Evolutionary conservation across 23 tunicate species (phyloP).

Genomic region (Aplidium turbinatum): DNA sequence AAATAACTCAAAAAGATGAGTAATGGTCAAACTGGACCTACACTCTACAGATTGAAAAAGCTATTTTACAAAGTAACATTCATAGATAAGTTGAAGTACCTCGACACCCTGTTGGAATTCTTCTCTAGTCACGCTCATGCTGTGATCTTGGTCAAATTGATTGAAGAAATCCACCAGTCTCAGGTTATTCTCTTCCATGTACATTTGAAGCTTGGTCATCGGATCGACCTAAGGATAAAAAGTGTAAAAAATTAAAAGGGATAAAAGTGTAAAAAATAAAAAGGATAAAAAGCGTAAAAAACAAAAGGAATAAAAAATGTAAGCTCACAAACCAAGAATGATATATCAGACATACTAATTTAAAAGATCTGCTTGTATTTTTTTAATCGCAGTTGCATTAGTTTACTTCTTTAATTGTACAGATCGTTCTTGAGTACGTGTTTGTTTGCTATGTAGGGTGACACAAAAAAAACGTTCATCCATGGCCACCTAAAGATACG

Average conservation of each 20-base stretch:
- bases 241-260: background rate
- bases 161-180: conserved; percentile 98
- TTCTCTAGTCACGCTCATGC: conserved; percentile 85
- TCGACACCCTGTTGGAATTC: conserved; percentile 80
- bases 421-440: too few species aligned
- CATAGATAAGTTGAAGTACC: conserved; percentile 15
- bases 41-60: too few species aligned
- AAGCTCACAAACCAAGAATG: background rate
- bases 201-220: conserved; percentile 74
- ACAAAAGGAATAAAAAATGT: background rate
- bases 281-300: background rate
- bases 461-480: too few species aligned
- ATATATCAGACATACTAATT: background rate
- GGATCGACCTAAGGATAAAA: conserved; percentile 79
- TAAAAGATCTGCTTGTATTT: too few species aligned
- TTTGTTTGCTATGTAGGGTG: too few species aligned
- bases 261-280: background rate
- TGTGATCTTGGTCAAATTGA: conserved; percentile 85
- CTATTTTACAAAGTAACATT: too few species aligned
- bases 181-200: conserved; percentile 88
- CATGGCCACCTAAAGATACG: too few species aligned
- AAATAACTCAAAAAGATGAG: too few species aligned
- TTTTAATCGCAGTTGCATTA: too few species aligned
- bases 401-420: too few species aligned
- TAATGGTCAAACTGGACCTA: too few species aligned